Base-by-base conservation (phyloP, 1,140 invertebrate species). In the Apis dorsata region DNA sequence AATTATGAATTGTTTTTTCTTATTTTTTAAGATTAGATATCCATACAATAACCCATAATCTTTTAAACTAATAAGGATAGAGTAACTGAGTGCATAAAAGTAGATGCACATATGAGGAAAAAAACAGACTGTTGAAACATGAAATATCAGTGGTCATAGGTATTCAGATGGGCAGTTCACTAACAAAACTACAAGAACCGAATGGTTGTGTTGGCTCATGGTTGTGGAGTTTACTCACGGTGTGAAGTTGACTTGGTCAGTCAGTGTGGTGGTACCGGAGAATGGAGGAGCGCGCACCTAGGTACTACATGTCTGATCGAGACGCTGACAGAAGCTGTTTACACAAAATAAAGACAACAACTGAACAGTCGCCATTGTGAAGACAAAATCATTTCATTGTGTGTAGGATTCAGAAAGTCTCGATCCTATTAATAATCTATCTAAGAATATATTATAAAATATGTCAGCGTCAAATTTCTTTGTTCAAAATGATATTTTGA, bases 291-390 rank as follows among this genome's bases (percentile, higher is more conserved):
- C 90, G 89, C 90, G 89, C 91, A 93, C 92, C 91, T 93, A 93
- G 91, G 92, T 93, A 92, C 92, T 92, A 92, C 92, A 92, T 92
- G 91, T 92, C 92, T 92, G 92, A 93, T 93, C 91, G 91, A 91
- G 90, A 92, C 90, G 91, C 90, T 93, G 92, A 92, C 92, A 92
- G 92, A 93, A 91, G 92, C 92, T 93, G 92, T 93, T 93, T 92
- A 93, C 92, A 93, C 91, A 93, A 93, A 93, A 93, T 92, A 93
- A 93, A 93, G 90, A 93, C 91, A 92, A 93, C 92, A 92, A 93
- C 92, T 93, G 90, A 93, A 93, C 91, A 92, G 91, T 92, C 92
- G 91, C 90, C 89, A 90, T 90, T 88, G 82, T 91, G 88, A 85
- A 87, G 84, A 89, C 82, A 89, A 71, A 87, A 87, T 88, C 82